A percentile compares a stretch with the other conserved stretches of the same genome.
Conservation (phyloP, 35 echinoderm and acorn worm genomes). For the Ophiothrix spiculata region DNA sequence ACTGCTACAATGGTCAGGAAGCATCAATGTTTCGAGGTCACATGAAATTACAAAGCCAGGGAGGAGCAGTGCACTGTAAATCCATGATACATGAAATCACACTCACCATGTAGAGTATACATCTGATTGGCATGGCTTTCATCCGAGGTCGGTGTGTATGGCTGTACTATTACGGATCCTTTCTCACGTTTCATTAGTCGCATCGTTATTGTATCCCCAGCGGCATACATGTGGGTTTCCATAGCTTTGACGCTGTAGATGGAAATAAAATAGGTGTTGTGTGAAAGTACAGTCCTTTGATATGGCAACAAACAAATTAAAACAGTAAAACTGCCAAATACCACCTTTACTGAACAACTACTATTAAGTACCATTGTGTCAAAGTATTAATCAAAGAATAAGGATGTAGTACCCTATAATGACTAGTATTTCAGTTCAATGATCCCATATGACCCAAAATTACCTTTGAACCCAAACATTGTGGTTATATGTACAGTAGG, state of each 20-base stretch:
- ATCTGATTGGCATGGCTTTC: not conserved
- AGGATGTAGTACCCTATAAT: not conserved
- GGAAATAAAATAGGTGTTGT: constrained; percentile 1
- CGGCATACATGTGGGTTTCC: constrained; percentile 55
- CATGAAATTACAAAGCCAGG: no score
- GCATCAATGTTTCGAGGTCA: no score
- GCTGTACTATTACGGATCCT: constrained; percentile 72
- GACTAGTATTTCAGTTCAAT: not conserved
- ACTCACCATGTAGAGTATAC: not conserved
- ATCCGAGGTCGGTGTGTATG: constrained; percentile 36
- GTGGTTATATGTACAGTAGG: no score
- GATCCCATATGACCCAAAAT: no score
- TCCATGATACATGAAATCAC: not conserved
- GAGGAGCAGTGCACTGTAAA: no score
- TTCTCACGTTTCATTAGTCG: constrained; percentile 94
- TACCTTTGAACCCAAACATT: no score
- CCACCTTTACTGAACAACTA: not conserved
- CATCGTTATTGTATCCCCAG: constrained; percentile 84
- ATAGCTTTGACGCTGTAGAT: constrained; percentile 65
- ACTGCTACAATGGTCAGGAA: no score
- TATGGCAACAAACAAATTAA: not conserved
- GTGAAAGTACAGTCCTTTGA: not conserved
- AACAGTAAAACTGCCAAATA: not conserved
- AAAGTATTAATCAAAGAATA: not conserved
- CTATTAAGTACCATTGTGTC: not conserved